A percentile compares a stretch with the other conserved stretches of the same genome.
phyloP scores from a whole-genome alignment of 2,888 invertebrate species.

The Oscheius sp. region DNA sequence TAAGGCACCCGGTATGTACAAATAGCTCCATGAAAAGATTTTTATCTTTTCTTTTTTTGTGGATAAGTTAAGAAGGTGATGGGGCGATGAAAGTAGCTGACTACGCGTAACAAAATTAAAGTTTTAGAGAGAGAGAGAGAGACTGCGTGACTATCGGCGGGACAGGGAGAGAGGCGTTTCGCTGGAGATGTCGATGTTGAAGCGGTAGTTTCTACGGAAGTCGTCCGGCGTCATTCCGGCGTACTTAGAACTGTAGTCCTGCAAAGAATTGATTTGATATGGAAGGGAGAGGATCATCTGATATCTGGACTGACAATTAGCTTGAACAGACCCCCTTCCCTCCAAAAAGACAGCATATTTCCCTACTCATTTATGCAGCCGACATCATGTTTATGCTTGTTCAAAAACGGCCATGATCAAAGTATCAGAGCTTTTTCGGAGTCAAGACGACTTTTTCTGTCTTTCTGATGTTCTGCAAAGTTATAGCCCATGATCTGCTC shows the following conservation, averaged over 20 bases:
- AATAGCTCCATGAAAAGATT: constrained; percentile 23
- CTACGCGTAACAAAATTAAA: constrained; percentile 26
- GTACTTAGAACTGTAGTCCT: constrained; percentile 12
- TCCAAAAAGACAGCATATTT: too few species aligned
- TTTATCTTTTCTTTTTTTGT: background rate
- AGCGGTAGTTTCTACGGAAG: constrained; percentile 51
- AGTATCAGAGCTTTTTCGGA: background rate
- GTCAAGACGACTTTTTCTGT: background rate
- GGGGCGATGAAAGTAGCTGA: constrained; percentile 12
- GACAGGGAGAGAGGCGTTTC: constrained; percentile 52
- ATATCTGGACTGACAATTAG: too few species aligned
- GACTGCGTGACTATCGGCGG: constrained; percentile 41
- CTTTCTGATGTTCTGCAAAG: too few species aligned
- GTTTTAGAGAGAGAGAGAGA: background rate
- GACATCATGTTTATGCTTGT: too few species aligned
- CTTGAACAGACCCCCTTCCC: too few species aligned
- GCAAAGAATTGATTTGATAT: background rate
- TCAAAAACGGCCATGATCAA: background rate
- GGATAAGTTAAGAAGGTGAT: background rate
- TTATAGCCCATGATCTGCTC: too few species aligned
- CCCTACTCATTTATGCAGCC: too few species aligned
- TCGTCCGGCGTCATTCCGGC: constrained; percentile 42
- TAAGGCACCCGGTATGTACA: constrained; percentile 34
- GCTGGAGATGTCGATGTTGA: constrained; percentile 53
- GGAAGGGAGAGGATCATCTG: too few species aligned